Evolutionary conservation across 2,888 invertebrate genomes (phyloP).

Genomic region (Drosophila sordidapex): DNA sequence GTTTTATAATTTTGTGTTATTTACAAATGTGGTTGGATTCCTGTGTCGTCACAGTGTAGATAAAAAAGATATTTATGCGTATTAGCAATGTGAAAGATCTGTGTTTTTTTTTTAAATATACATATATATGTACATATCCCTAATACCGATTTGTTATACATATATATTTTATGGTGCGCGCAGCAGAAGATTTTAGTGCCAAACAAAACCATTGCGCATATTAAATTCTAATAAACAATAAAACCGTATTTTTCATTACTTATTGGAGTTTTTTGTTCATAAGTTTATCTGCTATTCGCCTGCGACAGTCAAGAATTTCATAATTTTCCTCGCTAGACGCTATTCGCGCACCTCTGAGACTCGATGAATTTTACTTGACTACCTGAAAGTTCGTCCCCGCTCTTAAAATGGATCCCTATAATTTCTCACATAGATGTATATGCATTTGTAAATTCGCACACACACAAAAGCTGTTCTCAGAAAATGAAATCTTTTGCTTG

Average conservation of each 20-base stretch:
- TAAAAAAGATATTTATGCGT: not conserved
- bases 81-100: constrained; percentile 1
- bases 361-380: constrained; percentile 4
- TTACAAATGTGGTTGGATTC: not conserved
- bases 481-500: not conserved
- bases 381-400: not conserved
- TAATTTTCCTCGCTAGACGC: not conserved
- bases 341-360: not conserved
- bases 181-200: constrained; percentile 3
- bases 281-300: not conserved
- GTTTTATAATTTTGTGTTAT: not conserved
- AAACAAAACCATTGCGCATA: not conserved
- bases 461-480: not conserved
- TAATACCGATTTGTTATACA: constrained; percentile 1
- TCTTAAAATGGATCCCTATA: not conserved
- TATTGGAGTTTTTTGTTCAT: not conserved
- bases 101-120: not conserved
- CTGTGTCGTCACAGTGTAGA: not conserved
- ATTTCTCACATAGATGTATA: not conserved
- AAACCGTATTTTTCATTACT: not conserved
- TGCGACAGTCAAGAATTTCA: not conserved
- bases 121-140: not conserved
- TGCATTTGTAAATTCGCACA: not conserved
- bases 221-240: not conserved
- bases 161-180: constrained; percentile 4